Evolutionary conservation across 2,797 vertebrate genomes (phyloP).

Genomic region (Muscicapa comitata): DNA sequence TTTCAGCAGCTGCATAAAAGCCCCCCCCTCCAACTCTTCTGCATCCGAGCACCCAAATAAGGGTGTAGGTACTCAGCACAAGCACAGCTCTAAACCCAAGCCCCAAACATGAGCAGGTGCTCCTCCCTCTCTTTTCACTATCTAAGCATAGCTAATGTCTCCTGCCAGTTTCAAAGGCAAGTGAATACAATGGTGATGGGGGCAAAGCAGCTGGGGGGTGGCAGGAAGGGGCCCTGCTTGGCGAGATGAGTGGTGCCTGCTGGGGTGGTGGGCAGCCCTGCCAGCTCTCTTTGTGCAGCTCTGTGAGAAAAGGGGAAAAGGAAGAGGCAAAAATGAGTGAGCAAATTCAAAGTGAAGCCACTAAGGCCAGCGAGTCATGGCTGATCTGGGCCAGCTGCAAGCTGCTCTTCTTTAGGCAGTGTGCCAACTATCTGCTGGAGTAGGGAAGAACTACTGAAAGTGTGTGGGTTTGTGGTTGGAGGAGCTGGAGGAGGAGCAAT

Average conservation of each 20-base stretch:
- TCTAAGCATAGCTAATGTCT: background rate
- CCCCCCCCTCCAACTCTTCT: background rate
- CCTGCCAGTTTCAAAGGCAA: constrained; percentile 12
- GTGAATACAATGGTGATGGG: background rate
- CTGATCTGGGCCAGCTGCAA: constrained; percentile 34
- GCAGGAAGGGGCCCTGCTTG: background rate
- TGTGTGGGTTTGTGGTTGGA: fast-evolving
- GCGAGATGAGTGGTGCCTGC: background rate
- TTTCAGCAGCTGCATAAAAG: background rate
- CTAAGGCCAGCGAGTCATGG: background rate
- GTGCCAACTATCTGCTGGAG: background rate
- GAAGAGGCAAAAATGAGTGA: background rate
- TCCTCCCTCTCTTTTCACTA: background rate
- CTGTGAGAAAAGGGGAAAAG: background rate
- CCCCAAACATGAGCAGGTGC: background rate
- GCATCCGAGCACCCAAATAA: background rate
- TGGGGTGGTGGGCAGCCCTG: background rate
- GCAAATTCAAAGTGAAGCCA: background rate
- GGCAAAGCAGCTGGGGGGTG: background rate
- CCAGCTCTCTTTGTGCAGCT: background rate
- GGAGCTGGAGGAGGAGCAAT: fast-evolving
- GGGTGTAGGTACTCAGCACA: background rate
- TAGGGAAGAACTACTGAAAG: background rate
- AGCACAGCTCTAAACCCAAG: background rate
- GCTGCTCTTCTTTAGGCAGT: background rate